phyloP scores from a whole-genome alignment of 2,797 vertebrate genomes.

The Arremon brunneinucha region DNA sequence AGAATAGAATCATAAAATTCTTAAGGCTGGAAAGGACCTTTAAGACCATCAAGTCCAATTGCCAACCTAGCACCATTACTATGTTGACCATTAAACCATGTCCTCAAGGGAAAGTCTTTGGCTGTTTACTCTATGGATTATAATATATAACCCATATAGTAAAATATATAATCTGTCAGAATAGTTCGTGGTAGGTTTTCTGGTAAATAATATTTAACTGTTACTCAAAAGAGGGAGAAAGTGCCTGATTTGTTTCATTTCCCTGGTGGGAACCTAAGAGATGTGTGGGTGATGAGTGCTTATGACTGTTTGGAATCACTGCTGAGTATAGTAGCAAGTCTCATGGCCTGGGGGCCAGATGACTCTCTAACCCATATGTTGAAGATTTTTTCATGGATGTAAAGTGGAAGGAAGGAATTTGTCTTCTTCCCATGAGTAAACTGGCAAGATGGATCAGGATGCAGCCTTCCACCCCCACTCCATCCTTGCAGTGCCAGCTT shows the following conservation, averaged over 20 bases:
- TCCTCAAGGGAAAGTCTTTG: not conserved
- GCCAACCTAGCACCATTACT: not conserved
- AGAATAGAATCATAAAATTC: not conserved
- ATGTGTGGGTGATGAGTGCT: not conserved
- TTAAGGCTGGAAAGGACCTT: not conserved
- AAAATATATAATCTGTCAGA: not conserved
- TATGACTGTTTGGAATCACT: not conserved
- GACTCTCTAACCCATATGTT: not conserved
- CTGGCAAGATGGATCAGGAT: conserved; percentile 14
- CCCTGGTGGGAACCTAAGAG: not conserved
- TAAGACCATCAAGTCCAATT: not conserved
- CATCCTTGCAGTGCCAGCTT: not conserved
- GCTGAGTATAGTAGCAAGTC: not conserved
- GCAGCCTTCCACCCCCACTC: not conserved
- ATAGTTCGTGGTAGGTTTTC: not conserved
- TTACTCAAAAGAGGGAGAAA: not conserved
- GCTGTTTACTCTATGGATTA: not conserved
- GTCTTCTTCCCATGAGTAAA: not conserved
- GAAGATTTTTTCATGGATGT: not conserved
- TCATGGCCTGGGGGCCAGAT: not conserved
- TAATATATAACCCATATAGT: not conserved
- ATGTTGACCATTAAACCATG: not conserved
- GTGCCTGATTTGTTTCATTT: not conserved
- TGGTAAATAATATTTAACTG: not conserved
- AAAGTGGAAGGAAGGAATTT: conserved; percentile 41